These are phyloP conservation scores for Furcula furcula DNA, from an alignment of 2,888 invertebrate genomes.

Conservation along the genomic window DNA sequence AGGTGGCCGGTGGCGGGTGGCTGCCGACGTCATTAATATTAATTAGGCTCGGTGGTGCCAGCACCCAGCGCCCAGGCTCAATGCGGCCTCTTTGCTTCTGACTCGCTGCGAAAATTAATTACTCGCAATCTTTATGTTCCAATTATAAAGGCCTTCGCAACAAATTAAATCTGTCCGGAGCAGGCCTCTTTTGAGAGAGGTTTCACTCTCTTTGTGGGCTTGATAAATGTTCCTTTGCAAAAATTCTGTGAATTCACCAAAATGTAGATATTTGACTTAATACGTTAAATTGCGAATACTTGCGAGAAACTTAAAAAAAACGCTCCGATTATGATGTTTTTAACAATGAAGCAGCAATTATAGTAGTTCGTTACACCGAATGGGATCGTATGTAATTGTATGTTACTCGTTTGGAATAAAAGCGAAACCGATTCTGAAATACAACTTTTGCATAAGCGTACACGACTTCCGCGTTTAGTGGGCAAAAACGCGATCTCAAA, in stretches of 20 bases:
- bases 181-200: constrained; percentile 80
- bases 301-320: constrained; percentile 50
- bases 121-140: constrained; percentile 82
- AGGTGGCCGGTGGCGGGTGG: constrained; percentile 45
- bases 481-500: constrained; percentile 71
- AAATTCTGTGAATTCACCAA: constrained; percentile 74
- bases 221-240: constrained; percentile 78
- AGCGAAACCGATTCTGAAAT: constrained; percentile 69
- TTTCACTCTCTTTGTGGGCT: constrained; percentile 80
- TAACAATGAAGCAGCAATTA: constrained; percentile 57
- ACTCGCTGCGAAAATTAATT: constrained; percentile 82
- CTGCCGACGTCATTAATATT: constrained; percentile 77
- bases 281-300: constrained; percentile 65
- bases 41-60: constrained; percentile 74
- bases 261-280: constrained; percentile 67
- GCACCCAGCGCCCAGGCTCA: constrained; percentile 55
- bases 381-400: constrained; percentile 67
- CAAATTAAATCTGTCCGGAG: constrained; percentile 82
- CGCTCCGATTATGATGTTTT: constrained; percentile 42
- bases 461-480: constrained; percentile 71
- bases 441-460: constrained; percentile 77
- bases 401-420: constrained; percentile 64
- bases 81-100: constrained; percentile 77
- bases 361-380: constrained; percentile 49
- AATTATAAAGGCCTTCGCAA: constrained; percentile 82